Evolutionary conservation across 1,140 invertebrate species (phyloP), one percentile per base, ranked within the genome.

Genomic region (Stegodyphus mimosarum): DNA sequence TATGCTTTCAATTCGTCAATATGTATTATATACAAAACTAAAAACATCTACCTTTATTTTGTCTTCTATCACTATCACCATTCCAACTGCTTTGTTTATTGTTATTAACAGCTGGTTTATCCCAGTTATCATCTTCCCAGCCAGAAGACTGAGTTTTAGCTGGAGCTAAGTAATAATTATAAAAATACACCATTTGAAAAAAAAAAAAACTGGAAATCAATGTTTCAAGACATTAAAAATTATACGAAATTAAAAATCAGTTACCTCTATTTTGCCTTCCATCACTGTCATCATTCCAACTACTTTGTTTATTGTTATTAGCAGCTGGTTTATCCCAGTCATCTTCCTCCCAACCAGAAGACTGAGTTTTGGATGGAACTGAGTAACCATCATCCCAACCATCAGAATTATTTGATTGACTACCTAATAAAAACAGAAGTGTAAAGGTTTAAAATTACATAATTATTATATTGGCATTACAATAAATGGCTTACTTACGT

Each of bases 251-350:
- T 33, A 1, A 33, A 33, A 33, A 33, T 3, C 3, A 3, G 3
- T 33, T 33, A 33, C 33, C 33, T 33, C 1, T 33, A 33, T 33
- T 33, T 33, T 33, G 33, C 3, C 33, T 33, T 33, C 33, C 3
- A 33, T 33, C 33, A 33, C 33, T 33, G 33, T 33, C 33, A 33
- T 33, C 33, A 33, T 33, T 33, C 33, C 33, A 33, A 33, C 33
- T 33, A 33, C 33, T 33, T 33, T 64, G 63, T 11, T 76, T 11
- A 76, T 76, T 76, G 11, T 74, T 74, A 10, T 60, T 51, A 64
- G 60, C n/a, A 17, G 76, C 64, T 10, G n/a, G 67, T 53, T 69
- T 50, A 53, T 53, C 17, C 76, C 76, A 78, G 7, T 11, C 33
- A 64, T 64, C 11, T 50, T 76, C 55, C 51, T 78, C 50, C 7